phyloP scores from a whole-genome alignment of 2,888 invertebrate species.

The Theretra japonica region DNA sequence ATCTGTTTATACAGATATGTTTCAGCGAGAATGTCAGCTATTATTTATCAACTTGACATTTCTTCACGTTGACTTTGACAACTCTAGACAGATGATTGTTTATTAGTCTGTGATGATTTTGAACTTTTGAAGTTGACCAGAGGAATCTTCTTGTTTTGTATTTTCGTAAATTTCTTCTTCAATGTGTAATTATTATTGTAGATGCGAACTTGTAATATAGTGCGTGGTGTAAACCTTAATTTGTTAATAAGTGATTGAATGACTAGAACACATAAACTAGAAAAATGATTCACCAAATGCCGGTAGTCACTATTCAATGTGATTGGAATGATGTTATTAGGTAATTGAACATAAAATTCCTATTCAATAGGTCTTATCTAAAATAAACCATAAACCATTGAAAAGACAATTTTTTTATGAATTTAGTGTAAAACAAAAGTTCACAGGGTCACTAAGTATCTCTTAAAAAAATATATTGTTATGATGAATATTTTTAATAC shows the following conservation, averaged over 20 bases:
- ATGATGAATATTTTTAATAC: too few species aligned
- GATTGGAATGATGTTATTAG: conserved; percentile 83
- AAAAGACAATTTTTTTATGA: too few species aligned
- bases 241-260: neutral
- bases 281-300: conserved; percentile 58
- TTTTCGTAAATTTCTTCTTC: neutral
- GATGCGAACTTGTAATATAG: neutral
- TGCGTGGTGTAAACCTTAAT: too few species aligned
- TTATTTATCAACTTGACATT: neutral
- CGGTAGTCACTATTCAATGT: conserved; percentile 78
- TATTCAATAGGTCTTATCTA: too few species aligned
- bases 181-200: neutral
- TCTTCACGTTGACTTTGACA: neutral
- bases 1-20: too few species aligned
- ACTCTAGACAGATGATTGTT: neutral
- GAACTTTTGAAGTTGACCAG: conserved; percentile 11
- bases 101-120: neutral
- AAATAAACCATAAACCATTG: too few species aligned
- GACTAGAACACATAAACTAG: neutral
- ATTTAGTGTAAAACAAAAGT: too few species aligned
- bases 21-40: too few species aligned
- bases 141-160: neutral
- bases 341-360: conserved; percentile 48
- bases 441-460: too few species aligned
- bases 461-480: too few species aligned